Percentiles rank a stretch among this genome's conserved stretches.
Conservation (phyloP, 2,888 invertebrate species). For the Cyclophora albipunctata region DNA sequence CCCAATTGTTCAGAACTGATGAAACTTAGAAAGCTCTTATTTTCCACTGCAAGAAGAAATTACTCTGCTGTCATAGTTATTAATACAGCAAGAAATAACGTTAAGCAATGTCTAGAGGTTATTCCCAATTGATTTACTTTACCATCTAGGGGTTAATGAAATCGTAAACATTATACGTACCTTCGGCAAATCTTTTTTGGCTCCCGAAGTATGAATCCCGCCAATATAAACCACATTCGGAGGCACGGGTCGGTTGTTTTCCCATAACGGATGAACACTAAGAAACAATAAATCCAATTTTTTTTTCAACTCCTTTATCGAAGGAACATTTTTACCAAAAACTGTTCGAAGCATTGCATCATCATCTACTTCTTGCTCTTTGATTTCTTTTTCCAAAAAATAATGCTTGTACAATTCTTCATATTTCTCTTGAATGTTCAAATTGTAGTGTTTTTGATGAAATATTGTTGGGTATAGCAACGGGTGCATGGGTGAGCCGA, state of each 20-base stretch:
- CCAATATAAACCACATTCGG: conserved; percentile 49
- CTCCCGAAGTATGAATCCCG: conserved; percentile 42
- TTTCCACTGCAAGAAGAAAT: too few species aligned
- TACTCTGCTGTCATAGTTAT: too few species aligned
- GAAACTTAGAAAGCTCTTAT: too few species aligned
- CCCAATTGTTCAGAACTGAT: too few species aligned
- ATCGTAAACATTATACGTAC: not conserved
- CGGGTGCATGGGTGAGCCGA: not conserved
- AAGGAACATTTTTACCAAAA: conserved; percentile 27
- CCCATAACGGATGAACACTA: conserved; percentile 48
- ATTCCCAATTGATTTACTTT: too few species aligned
- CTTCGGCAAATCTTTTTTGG: conserved; percentile 25
- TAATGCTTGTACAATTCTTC: conserved; percentile 16
- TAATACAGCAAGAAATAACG: too few species aligned
- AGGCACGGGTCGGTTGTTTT: conserved; percentile 42
- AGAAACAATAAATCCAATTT: conserved; percentile 45
- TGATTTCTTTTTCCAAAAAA: conserved; percentile 6
- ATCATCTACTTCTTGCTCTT: conserved; percentile 10
- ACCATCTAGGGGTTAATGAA: too few species aligned
- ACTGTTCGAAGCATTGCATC: conserved; percentile 16
- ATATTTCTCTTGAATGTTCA: conserved; percentile 32
- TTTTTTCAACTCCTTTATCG: conserved; percentile 18
- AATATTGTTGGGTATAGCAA: conserved; percentile 26
- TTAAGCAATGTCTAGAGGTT: too few species aligned
- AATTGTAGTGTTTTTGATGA: conserved; percentile 21